phyloP scores from a whole-genome alignment of 2,797 vertebrate genomes.

The Mico argentatus region DNA sequence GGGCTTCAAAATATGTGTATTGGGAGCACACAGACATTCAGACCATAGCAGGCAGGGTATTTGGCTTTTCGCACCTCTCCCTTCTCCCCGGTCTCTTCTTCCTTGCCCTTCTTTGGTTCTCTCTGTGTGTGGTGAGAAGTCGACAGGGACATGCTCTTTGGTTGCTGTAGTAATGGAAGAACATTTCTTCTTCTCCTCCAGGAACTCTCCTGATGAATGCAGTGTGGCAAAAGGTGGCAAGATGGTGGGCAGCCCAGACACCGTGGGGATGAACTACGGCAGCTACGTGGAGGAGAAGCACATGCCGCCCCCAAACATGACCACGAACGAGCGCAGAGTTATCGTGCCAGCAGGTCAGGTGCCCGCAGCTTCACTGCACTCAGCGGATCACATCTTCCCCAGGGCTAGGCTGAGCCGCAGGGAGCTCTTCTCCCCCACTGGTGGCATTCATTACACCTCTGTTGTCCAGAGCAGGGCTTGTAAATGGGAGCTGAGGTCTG shows the following conservation, averaged over 20 bases:
- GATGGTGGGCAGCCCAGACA: conserved; percentile 86
- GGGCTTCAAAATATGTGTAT: fast-evolving
- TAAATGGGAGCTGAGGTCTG: fast-evolving
- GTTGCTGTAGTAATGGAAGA: conserved; percentile 5
- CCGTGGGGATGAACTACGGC: conserved; percentile 88
- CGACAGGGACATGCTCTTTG: not conserved
- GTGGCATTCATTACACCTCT: fast-evolving
- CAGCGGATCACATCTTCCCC: fast-evolving
- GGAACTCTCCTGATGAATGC: conserved; percentile 91
- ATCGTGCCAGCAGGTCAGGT: conserved; percentile 92
- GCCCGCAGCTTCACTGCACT: fast-evolving
- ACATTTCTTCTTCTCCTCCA: conserved; percentile 73
- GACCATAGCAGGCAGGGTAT: fast-evolving
- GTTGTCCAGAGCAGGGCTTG: too few relatives aligned
- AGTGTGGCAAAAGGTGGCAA: conserved; percentile 89
- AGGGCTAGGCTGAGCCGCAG: fast-evolving
- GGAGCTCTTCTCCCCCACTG: fast-evolving
- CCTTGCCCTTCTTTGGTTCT: not conserved
- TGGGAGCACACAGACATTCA: fast-evolving
- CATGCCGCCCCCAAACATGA: conserved; percentile 91
- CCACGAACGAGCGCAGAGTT: conserved; percentile 91
- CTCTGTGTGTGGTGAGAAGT: fast-evolving
- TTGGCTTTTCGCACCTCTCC: not conserved
- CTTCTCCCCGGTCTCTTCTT: not conserved
- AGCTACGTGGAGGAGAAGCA: conserved; percentile 93